Base-by-base conservation (phyloP, 2,888 invertebrate species). In the Cyrtodaria siliqua region DNA sequence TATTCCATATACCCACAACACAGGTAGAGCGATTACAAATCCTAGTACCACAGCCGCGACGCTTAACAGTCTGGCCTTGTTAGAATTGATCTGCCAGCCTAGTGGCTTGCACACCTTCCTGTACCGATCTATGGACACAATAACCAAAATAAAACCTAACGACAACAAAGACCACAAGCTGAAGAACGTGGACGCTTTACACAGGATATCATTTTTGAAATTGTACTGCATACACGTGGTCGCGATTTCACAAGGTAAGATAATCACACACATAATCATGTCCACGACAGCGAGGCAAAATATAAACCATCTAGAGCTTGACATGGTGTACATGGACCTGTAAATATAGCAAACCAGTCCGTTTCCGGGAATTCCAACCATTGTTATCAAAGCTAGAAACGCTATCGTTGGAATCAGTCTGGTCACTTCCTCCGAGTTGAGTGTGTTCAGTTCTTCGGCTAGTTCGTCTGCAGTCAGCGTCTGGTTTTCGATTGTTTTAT, bases 101-200 rank as follows among this genome's bases (percentile, higher is more conserved):
- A 85, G 67, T 0, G 87, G 86, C 23, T 70, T 79, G 63, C 88
- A 88, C 6, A 87, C 84, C 49, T 86, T 86, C 26, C 82, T 69
- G 62, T 84, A 88, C 9, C 89, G 76, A 52, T 85, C 85, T 8
- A 85, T 57, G 1, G 83, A 77, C n/a, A 85, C 83, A n/a, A 77
- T 68, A 0, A 85, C 56, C 3, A 85, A 56, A 9, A 79, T 79
- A 2, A 75, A 64, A 20, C 70, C 80, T 8, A 82, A 62, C 0
- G 80, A 57, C 1, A 85, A 26, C 20, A 79, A 57, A 1, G 79
- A 63, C 55, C 74, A 68, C 16, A 64, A 42, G 53, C 82, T 83
- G 0, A 69, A 59, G 42, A 79, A 81, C n/a, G 63, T 60, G 0
- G 80, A 63, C 2, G 79, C 33, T 27, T 75, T 80, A 56, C 85